Base-by-base conservation (phyloP, 2,888 invertebrate genomes). In the Eupithecia vulgata region DNA sequence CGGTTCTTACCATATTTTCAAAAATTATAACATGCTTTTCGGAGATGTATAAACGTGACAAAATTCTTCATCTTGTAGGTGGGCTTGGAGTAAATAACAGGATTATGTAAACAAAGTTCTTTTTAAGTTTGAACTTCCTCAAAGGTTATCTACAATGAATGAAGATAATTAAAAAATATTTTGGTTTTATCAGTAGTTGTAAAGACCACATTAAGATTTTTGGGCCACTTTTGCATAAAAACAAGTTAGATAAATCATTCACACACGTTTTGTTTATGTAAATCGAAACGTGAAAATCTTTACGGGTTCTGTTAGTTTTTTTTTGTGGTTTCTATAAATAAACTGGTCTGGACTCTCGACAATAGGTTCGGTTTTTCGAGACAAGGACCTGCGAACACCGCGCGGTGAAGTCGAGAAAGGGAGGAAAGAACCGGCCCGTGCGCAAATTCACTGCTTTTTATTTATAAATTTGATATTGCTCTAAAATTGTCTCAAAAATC, bases 141-240 rank as follows among this genome's bases (percentile, higher is more conserved):
- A 35, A 45, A 65, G 68, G 40, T n/a, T 68, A 72, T 68, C 68
- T n/a, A 40, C 7, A 64, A 57, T 52, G 25, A 45, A 45, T 21
- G 35, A 21, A 48, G 48, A 42, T 68, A 68, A 72, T 59, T 62
- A 57, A 65, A 70, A 40, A 65, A 40, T 70, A 66, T 64, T 66
- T 66, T 70, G 61, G 48, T 40, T 21, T 42, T 68, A 68, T 68
- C 64, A 52, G 17, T 40, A n/a, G 52, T 68, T 52, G 67, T 62
- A 12, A 67, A 61, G 21, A 61, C 37, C 67, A 48, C 62, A 40
- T 71, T 67, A 35, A 48, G 48, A 71, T 72, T 68, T 72, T 72
- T 72, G 72, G 72, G 72, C 40, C 64, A 71, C 30, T 40, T 52
- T 65, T 35, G 35, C 37, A 40, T 40, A 59, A 30, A 68, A 68